Evolutionary conservation across 2,113 vertebrate genomes (phyloP), one percentile per base, ranked within the genome.

Genomic region (Gopherus flavomarginatus): DNA sequence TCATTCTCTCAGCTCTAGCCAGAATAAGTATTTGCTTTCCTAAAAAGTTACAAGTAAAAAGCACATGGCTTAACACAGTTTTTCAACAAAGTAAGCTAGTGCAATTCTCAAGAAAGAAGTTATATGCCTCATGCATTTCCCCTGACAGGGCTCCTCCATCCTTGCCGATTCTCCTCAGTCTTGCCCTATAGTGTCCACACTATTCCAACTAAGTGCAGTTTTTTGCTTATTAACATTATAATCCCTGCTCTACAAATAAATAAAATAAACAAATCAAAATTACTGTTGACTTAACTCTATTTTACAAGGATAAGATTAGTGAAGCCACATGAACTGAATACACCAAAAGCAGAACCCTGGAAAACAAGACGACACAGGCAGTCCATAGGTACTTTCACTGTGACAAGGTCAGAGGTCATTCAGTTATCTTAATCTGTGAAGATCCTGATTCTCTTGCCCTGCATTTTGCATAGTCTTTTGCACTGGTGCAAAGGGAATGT

Each of bases 121-220:
- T 65, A 4, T 10, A 2, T 1, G 53, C 26, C 42, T 78, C 26
- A 35, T n/a, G 12, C 16, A 82, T 1, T n/a, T 29, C 72, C 3
- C 35, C 11, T 93, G 65, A 42, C 26, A 93, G 79, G 5, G 6
- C 9, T 72, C 8, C 8, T 22, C n/a, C 19, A 47, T 2, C 1
- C 1, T 1, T 83, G 9, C 14, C 81, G 31, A 5, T 7, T 12
- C 9, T 50, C 42, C 47, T 87, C 75, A 42, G 57, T 26, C 29
- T 38, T 8, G 5, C 35, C 4, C 79, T 50, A 0, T 3, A 1
- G 11, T 26, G 29, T 53, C 49, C 24, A 13, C 83, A 10, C 11
- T 79, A n/a, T 1, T 14, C n/a, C 19, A 90, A 5, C 4, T 4
- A 2, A 2, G 22, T 26, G 83, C 78, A 87, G 2, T 5, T 53